A percentile compares a stretch with the other conserved stretches of the same genome.
Evolutionary conservation across 1,140 invertebrate species (phyloP).

Genomic region (Penaeus indicus): DNA sequence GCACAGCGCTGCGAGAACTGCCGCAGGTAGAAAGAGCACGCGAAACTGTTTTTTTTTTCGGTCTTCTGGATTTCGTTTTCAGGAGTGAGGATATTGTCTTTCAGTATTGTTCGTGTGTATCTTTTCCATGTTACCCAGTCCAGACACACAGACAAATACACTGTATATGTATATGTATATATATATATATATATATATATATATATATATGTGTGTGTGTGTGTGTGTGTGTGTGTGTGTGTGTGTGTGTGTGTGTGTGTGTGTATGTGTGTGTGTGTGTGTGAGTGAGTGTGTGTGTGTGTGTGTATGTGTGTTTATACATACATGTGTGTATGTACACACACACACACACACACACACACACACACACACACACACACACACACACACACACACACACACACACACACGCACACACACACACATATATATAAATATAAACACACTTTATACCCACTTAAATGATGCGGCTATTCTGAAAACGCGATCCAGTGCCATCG

Average conservation of each 20-base stretch:
- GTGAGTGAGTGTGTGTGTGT: background rate
- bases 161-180: background rate
- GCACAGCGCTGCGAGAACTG: too few species aligned
- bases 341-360: background rate
- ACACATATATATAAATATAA: conserved; percentile 16
- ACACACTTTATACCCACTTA: too few species aligned
- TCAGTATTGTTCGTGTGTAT: too few species aligned
- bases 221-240: background rate
- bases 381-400: background rate
- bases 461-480: too few species aligned
- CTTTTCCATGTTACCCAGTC: too few species aligned
- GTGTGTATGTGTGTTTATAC: conserved; percentile 1
- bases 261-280: conserved; percentile 20
- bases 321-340: background rate
- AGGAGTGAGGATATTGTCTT: too few species aligned
- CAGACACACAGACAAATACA: too few species aligned
- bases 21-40: too few species aligned
- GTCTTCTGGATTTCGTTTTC: too few species aligned
- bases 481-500: too few species aligned
- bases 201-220: conserved; percentile 2
- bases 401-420: background rate
- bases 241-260: background rate
- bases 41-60: too few species aligned
- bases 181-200: conserved; percentile 29
- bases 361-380: background rate